Evolutionary conservation across 2,797 vertebrate genomes (phyloP).

Genomic region (Menidia menidia): DNA sequence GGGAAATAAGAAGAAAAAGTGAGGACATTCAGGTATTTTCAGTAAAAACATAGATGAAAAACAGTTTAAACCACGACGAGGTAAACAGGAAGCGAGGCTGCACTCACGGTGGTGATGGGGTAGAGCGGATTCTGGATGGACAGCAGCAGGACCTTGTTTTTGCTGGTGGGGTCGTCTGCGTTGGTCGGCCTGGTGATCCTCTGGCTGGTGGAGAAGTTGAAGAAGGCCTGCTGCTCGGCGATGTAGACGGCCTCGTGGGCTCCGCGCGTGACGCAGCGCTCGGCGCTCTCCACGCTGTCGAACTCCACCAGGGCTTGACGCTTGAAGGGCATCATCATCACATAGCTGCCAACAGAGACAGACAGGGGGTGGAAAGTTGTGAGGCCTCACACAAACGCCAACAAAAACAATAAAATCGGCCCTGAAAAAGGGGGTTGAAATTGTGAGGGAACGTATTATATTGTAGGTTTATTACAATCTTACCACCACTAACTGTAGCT

Average conservation of each 20-base stretch:
- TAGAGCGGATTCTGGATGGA: conserved; percentile 96
- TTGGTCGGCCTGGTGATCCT: conserved; percentile 93
- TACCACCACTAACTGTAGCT: too few relatives aligned
- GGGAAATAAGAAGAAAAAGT: too few relatives aligned
- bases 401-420: too few relatives aligned
- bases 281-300: conserved; percentile 88
- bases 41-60: too few relatives aligned
- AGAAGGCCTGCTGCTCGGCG: conserved; percentile 90
- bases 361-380: conserved; percentile 1
- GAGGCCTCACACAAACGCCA: too few relatives aligned
- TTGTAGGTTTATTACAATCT: too few relatives aligned
- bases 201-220: conserved; percentile 96
- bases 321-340: conserved; percentile 99
- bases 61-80: too few relatives aligned
- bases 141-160: conserved; percentile 93
- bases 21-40: too few relatives aligned
- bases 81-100: not conserved
- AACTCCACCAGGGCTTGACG: conserved; percentile 95
- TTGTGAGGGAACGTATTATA: too few relatives aligned
- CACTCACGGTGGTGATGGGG: conserved; percentile 93
- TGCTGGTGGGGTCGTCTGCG: conserved; percentile 89
- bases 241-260: conserved; percentile 87
- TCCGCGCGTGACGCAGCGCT: conserved; percentile 88
- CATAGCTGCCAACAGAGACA: conserved; percentile 83
- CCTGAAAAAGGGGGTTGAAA: too few relatives aligned